A percentile compares a stretch with the other conserved stretches of the same genome.
phyloP scores from a whole-genome alignment of 64 coral and sea anemone genomes.

The Stichodactyla helianthus region DNA sequence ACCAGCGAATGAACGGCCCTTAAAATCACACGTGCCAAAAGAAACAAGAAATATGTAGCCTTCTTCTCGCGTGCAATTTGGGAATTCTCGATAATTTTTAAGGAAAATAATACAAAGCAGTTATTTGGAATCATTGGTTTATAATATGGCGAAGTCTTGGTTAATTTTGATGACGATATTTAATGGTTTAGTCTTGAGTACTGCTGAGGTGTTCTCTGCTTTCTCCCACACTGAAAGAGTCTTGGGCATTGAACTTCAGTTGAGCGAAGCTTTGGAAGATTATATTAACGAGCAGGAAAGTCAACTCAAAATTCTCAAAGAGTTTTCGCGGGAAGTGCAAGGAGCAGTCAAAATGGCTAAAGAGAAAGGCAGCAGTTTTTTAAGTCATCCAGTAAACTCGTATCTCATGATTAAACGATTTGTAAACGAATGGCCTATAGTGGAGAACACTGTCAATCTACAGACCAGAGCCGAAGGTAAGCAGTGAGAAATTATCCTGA shows the following conservation, averaged over 20 bases:
- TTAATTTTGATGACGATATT: background rate
- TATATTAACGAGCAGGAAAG: conserved; percentile 62
- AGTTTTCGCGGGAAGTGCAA: conserved; percentile 53
- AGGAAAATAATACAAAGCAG: background rate
- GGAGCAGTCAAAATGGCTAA: conserved; percentile 45
- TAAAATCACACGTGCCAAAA: background rate
- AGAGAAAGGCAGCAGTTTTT: conserved; percentile 31
- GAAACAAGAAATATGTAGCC: conserved; percentile 1
- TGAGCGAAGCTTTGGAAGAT: conserved; percentile 61
- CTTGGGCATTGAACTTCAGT: conserved; percentile 64
- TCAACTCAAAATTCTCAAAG: conserved; percentile 33
- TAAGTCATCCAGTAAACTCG: conserved; percentile 80
- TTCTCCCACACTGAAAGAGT: conserved; percentile 74
- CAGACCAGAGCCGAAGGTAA: conserved; percentile 58
- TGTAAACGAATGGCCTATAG: conserved; percentile 68
- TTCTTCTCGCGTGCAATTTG: background rate
- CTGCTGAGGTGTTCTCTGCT: conserved; percentile 63
- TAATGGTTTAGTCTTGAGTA: background rate
- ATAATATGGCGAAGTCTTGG: background rate
- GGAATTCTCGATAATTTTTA: background rate
- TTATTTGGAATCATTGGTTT: background rate
- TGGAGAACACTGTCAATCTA: conserved; percentile 36
- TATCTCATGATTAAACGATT: conserved; percentile 86
- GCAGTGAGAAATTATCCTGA: background rate
- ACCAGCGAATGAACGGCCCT: background rate